Base-by-base conservation (phyloP, 2,888 invertebrate genomes). In the Pachliopta kotzebuea region DNA sequence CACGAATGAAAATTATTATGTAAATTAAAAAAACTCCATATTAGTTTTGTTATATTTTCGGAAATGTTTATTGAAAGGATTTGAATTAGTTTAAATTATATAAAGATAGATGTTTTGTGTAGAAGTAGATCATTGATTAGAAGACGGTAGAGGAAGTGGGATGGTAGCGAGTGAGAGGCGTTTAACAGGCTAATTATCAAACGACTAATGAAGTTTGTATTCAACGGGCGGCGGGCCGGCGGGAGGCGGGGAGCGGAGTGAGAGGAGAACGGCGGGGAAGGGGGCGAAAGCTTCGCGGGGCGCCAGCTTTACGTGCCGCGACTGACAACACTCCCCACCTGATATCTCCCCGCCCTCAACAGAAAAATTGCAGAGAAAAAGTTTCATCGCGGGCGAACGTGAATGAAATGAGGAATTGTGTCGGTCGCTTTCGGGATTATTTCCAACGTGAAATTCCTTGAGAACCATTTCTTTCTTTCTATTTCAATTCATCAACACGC, bases 161-260 rank as follows among this genome's bases (percentile, higher is more conserved):
- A 61, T 49, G 55, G 55, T 55, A 45, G 80, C 83, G 84, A 85
- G 84, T 85, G 88, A 86, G 87, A 85, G 85, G 84, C 87, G 87
- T 88, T 90, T 90, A 90, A 90, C 91, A 86, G 88, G 88, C 90
- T 91, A 92, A 92, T 92, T 92, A 91, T 91, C 90, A 90, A 90
- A 88, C 88, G 88, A 87, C 92, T 92, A 92, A 92, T 92, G 91
- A 92, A 92, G 91, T 92, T 91, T 91, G 90, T 91, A 90, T 91
- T 90, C 90, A 88, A 81, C 86, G 88, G 86, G 87, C 84, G 87
- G 83, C 84, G 73, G 82, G 79, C 80, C 77, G 72, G 65, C 80
- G 82, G 79, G 80, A 80, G 78, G 76, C 78, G 77, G 31, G 31
- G 9, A 11, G 31, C 1, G 31, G 31, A 11, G 2, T 8, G 8